These are phyloP conservation scores for Notoglanidium macrostoma DNA, from an alignment of 2,797 vertebrate species.

Conservation along the genomic window DNA sequence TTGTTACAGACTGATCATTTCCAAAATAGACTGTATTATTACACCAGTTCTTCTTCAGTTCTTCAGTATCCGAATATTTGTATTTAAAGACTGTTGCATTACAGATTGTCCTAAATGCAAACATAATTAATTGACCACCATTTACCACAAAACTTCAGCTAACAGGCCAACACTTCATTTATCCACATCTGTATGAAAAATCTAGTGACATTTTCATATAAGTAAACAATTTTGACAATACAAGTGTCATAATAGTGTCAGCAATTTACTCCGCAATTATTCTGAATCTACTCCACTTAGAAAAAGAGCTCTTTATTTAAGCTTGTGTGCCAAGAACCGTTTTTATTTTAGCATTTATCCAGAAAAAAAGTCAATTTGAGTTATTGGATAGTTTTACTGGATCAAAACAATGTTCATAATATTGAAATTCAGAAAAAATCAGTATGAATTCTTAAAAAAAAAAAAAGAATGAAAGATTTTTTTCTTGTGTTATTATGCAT, in stretches of 20 bases:
- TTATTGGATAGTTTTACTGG: background rate
- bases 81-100: background rate
- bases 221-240: background rate
- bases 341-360: background rate
- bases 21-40: background rate
- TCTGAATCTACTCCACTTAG: background rate
- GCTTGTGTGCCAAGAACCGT: too few species aligned
- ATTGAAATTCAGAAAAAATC: background rate
- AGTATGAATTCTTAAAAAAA: background rate
- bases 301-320: background rate
- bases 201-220: background rate
- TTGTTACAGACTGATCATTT: background rate
- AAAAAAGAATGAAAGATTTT: background rate
- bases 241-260: background rate
- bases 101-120: background rate
- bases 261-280: background rate
- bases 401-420: background rate
- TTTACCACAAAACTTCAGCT: background rate
- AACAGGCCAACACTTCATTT: background rate
- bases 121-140: background rate
- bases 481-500: background rate
- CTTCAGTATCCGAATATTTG: background rate
- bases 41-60: background rate
- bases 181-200: background rate
- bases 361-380: background rate